Evolutionary conservation across 1,140 invertebrate species (phyloP).

Genomic region (Bacillus rossius): DNA sequence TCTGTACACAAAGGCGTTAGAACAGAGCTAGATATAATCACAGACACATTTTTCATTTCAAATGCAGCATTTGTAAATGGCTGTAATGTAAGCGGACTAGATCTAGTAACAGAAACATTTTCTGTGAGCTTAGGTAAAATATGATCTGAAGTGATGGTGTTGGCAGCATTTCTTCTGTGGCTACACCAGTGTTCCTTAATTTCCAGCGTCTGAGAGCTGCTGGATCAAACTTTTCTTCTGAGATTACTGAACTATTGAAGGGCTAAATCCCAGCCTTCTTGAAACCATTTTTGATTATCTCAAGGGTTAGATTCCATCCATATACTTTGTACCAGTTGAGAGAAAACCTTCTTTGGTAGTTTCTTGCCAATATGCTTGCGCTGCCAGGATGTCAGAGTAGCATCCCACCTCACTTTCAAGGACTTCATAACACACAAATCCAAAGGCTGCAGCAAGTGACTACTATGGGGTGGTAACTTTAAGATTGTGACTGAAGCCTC

Average conservation of each 20-base stretch:
- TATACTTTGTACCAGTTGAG: neutral
- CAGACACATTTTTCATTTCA: too few relatives aligned
- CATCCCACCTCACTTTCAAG: slow-evolving; percentile 23
- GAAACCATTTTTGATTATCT: slow-evolving; percentile 26
- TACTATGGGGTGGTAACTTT: slow-evolving; percentile 34
- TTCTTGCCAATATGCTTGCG: slow-evolving; percentile 24
- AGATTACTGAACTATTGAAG: neutral
- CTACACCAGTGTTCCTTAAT: too few relatives aligned
- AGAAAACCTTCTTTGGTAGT: slow-evolving; percentile 24
- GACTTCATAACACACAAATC: slow-evolving; percentile 26
- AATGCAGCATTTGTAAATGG: too few relatives aligned
- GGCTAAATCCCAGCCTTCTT: slow-evolving; percentile 29
- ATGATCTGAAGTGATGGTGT: too few relatives aligned
- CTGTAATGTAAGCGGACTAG: too few relatives aligned
- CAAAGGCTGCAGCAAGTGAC: slow-evolving; percentile 33
- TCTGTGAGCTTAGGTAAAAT: too few relatives aligned
- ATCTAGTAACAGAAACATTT: too few relatives aligned
- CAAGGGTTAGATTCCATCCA: slow-evolving; percentile 24
- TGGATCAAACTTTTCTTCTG: too few relatives aligned
- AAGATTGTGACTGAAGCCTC: slow-evolving; percentile 27
- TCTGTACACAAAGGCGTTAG: too few relatives aligned
- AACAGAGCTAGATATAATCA: too few relatives aligned
- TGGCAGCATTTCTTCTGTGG: too few relatives aligned
- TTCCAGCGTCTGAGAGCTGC: too few relatives aligned
- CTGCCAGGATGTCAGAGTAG: slow-evolving; percentile 23